Evolutionary conservation across 2,113 vertebrate genomes (phyloP).

Genomic region (Haemorhous mexicanus): DNA sequence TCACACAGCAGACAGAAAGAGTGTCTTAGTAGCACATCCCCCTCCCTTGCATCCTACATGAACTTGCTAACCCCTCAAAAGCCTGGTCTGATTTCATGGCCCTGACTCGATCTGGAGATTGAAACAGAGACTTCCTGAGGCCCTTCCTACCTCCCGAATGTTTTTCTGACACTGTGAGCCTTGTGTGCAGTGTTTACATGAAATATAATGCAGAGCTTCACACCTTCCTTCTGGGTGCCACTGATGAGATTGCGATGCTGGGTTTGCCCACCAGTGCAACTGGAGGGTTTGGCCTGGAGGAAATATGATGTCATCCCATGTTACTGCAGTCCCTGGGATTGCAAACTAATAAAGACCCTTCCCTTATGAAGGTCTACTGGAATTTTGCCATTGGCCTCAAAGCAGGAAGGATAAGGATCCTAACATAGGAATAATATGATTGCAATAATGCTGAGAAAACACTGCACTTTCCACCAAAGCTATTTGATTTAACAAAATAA

Average conservation of each 20-base stretch:
- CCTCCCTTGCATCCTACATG: too few species aligned
- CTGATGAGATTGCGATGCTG: rapidly evolving
- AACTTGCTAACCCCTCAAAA: not conserved
- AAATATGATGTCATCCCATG: not conserved
- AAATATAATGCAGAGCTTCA: not conserved
- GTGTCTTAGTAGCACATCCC: not conserved
- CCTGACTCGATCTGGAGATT: not conserved
- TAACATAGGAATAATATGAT: constrained; percentile 3
- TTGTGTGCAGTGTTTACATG: not conserved
- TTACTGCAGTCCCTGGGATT: not conserved
- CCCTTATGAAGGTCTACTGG: not conserved
- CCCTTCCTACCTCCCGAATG: not conserved
- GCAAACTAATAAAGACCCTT: not conserved
- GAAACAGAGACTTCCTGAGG: not conserved
- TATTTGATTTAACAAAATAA: not conserved
- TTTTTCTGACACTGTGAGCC: not conserved
- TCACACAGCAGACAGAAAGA: not conserved
- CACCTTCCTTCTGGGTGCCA: not conserved
- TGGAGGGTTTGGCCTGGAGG: not conserved
- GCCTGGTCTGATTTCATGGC: not conserved
- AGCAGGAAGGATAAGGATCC: not conserved
- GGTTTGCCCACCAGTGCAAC: not conserved
- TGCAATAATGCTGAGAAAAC: constrained; percentile 4
- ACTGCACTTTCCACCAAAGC: not conserved
- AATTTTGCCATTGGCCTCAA: not conserved